These are phyloP conservation scores for Bolborhynchus lineola DNA, from an alignment of 2,113 vertebrate species.

Conservation along the genomic window DNA sequence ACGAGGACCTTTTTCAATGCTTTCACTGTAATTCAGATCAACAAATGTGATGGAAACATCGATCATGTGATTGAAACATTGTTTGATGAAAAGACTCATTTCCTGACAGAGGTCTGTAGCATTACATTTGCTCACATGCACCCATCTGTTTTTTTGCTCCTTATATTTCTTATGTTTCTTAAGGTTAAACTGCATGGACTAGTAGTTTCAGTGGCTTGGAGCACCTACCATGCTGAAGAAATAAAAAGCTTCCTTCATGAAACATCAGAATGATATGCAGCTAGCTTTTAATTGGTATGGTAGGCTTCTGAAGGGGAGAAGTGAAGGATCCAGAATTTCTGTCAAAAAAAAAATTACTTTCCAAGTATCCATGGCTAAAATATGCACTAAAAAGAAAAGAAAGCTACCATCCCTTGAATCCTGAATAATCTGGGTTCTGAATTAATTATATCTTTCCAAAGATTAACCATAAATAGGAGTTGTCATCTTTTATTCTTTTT, in stretches of 20 bases:
- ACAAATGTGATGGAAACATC: too few relatives aligned
- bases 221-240: not conserved
- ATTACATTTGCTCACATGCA: not conserved
- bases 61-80: not conserved
- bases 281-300: not conserved
- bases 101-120: not conserved
- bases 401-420: not conserved
- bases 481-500: not conserved
- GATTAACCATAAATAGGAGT: conserved; percentile 45
- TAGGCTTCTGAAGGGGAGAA: conserved; percentile 18
- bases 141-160: not conserved
- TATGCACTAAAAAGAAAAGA: conserved; percentile 4
- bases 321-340: conserved; percentile 14
- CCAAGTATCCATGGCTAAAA: not conserved
- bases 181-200: not conserved
- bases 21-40: not conserved
- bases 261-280: not conserved
- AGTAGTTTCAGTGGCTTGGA: not conserved
- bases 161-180: not conserved
- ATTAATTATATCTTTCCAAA: conserved; percentile 56
- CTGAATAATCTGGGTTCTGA: conserved; percentile 47
- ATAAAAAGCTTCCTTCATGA: not conserved
- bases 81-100: not conserved
- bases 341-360: not conserved
- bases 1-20: not conserved